phyloP scores from a whole-genome alignment of 2,888 invertebrate genomes.

The Philereme transversata region DNA sequence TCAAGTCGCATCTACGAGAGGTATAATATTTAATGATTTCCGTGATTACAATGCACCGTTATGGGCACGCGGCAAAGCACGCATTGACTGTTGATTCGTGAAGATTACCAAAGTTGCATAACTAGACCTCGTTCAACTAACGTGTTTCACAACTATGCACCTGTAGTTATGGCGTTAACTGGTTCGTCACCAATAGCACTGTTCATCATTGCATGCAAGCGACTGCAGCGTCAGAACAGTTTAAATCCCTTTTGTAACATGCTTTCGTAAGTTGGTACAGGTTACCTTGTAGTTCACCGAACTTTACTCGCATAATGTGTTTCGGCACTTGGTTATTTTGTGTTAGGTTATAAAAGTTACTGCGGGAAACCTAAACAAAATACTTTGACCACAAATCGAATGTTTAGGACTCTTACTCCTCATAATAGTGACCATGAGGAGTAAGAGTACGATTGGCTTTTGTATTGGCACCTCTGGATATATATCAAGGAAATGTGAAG shows the following conservation, averaged over 20 bases:
- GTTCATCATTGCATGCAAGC: constrained; percentile 24
- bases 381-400: neutral
- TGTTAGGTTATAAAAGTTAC: neutral
- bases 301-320: constrained; percentile 1
- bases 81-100: constrained; percentile 67
- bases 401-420: no score
- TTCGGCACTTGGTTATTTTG: neutral
- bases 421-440: no score
- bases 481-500: neutral
- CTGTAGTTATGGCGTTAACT: constrained; percentile 63
- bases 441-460: no score
- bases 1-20: constrained; percentile 33
- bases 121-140: constrained; percentile 66
- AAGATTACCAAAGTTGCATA: constrained; percentile 73
- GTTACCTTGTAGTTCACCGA: neutral
- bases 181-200: constrained; percentile 52
- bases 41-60: constrained; percentile 73
- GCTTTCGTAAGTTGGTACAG: neutral
- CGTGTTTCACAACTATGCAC: constrained; percentile 72
- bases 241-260: constrained; percentile 6
- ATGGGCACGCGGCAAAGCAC: constrained; percentile 60
- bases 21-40: constrained; percentile 58
- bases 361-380: constrained; percentile 3
- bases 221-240: constrained; percentile 12
- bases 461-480: neutral